Evolutionary conservation across 2,888 invertebrate species (phyloP).

Genomic region (Chymomyza fuscimana): DNA sequence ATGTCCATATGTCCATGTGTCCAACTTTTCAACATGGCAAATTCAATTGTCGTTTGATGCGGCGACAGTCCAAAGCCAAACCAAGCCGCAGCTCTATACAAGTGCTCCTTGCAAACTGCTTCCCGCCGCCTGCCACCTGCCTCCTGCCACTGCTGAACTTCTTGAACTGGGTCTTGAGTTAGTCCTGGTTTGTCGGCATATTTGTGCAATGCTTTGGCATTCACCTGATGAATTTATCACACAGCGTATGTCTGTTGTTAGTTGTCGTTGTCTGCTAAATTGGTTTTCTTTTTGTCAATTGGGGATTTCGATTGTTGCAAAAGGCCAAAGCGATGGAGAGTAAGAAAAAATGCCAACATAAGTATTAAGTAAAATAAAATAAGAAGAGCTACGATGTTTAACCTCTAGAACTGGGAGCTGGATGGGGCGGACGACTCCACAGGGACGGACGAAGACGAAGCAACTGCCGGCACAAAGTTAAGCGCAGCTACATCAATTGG

Average conservation of each 20-base stretch:
- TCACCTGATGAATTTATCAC: constrained; percentile 79
- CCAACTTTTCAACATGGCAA: constrained; percentile 75
- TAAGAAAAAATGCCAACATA: constrained; percentile 60
- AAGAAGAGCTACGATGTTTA: constrained; percentile 45
- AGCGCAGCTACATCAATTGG: constrained; percentile 73
- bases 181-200: constrained; percentile 39
- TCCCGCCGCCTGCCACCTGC: too few species aligned
- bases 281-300: constrained; percentile 79
- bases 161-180: background rate
- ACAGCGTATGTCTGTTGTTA: constrained; percentile 50
- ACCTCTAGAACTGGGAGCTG: background rate
- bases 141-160: too few species aligned
- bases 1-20: constrained; percentile 25
- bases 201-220: constrained; percentile 68
- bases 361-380: constrained; percentile 72
- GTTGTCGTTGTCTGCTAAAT: constrained; percentile 75
- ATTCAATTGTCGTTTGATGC: constrained; percentile 77
- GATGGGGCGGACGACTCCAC: background rate
- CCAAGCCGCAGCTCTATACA: constrained; percentile 37
- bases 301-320: constrained; percentile 78
- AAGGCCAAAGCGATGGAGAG: constrained; percentile 63
- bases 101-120: background rate
- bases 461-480: constrained; percentile 71
- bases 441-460: constrained; percentile 41
- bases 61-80: constrained; percentile 36